Conservation (phyloP, 2,888 invertebrate species). For the Parasteatoda lunata region DNA sequence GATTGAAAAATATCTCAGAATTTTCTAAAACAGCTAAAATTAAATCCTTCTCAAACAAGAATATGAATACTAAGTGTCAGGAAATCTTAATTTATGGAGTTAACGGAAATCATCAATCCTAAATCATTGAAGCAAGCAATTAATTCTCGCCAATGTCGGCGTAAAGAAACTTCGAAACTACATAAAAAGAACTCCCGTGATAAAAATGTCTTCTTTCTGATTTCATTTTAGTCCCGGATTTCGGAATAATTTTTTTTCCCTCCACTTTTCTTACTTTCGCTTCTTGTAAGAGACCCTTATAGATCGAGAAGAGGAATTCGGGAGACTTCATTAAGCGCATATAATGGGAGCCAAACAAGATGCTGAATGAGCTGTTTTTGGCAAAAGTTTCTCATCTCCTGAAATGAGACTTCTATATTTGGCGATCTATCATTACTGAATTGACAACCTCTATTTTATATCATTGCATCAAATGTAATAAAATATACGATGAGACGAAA, state of each 20-base stretch:
- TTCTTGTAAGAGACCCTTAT: slow-evolving; percentile 5
- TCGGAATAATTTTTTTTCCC: slow-evolving; percentile 15
- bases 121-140: background rate
- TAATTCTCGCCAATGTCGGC: slow-evolving; percentile 15
- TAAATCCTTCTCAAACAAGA: too few species aligned
- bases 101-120: background rate
- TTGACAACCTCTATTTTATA: background rate
- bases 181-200: background rate
- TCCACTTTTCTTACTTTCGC: background rate
- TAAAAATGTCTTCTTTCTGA: slow-evolving; percentile 9
- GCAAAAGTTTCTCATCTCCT: slow-evolving; percentile 7
- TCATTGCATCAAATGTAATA: background rate
- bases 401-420: slow-evolving; percentile 14
- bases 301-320: slow-evolving; percentile 20
- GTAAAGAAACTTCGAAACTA: slow-evolving; percentile 24
- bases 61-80: too few species aligned
- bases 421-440: slow-evolving; percentile 13
- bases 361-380: slow-evolving; percentile 51
- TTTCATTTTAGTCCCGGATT: slow-evolving; percentile 30
- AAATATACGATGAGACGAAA: too few species aligned
- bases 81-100: too few species aligned
- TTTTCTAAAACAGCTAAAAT: too few species aligned
- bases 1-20: too few species aligned
- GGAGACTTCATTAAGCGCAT: slow-evolving; percentile 55
- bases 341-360: slow-evolving; percentile 58